Conservation (phyloP, 2,888 invertebrate genomes). For the Apocheima hispidaria region DNA sequence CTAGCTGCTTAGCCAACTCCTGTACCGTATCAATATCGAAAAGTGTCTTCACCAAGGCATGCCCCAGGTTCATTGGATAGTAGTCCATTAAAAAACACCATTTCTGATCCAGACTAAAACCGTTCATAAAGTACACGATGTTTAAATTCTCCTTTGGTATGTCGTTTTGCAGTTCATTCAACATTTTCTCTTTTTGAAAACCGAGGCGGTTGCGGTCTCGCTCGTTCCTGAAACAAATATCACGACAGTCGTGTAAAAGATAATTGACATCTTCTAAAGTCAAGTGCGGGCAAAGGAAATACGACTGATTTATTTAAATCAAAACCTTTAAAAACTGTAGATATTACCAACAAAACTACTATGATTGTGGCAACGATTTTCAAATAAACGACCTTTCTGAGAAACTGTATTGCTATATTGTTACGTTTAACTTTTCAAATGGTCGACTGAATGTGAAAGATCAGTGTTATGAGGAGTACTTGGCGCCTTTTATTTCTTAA, state of each 20-base stretch:
- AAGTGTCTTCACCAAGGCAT: conserved; percentile 49
- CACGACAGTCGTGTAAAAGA: background rate
- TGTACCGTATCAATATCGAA: conserved; percentile 63
- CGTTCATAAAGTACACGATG: conserved; percentile 49
- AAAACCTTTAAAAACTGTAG: no score
- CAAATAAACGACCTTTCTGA: no score
- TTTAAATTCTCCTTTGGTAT: conserved; percentile 50
- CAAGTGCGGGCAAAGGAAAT: no score
- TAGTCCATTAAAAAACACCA: conserved; percentile 67
- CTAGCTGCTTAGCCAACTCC: conserved; percentile 60
- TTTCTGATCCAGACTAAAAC: conserved; percentile 46
- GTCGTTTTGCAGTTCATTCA: conserved; percentile 51
- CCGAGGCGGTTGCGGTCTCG: conserved; percentile 19
- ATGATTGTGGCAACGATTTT: no score
- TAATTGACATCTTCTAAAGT: background rate
- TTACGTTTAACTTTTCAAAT: no score
- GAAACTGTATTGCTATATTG: no score
- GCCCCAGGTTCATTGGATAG: conserved; percentile 60
- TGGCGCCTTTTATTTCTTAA: no score
- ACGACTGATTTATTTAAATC: no score
- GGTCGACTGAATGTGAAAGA: no score
- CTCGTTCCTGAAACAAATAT: conserved; percentile 36
- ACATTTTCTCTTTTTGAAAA: conserved; percentile 48
- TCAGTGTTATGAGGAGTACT: no score
- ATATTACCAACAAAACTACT: no score